Evolutionary conservation across 2,888 invertebrate genomes (phyloP).

Genomic region (Acleris sparsana): DNA sequence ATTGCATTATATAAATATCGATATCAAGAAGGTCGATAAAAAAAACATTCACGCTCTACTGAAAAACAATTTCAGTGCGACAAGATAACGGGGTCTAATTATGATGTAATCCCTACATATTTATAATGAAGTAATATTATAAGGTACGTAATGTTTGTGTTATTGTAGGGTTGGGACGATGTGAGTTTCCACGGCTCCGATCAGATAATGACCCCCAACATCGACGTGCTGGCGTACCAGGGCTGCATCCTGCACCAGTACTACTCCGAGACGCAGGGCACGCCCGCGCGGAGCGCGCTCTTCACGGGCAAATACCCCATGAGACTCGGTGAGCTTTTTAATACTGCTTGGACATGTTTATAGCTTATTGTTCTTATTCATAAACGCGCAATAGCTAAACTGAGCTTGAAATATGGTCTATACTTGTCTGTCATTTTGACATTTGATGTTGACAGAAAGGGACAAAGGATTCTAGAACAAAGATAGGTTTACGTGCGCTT

Average conservation of each 20-base stretch:
- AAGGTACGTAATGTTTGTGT: background rate
- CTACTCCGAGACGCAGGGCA: conserved; percentile 90
- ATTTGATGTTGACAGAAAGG: background rate
- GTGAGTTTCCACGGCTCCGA: conserved; percentile 92
- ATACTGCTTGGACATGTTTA: conserved; percentile 15
- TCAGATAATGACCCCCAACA: conserved; percentile 93
- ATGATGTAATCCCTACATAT: too few species aligned
- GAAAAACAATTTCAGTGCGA: too few species aligned
- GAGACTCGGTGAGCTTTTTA: conserved; percentile 83
- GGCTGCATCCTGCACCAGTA: conserved; percentile 91
- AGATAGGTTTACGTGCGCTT: too few species aligned
- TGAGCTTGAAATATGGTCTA: background rate
- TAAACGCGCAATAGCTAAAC: background rate
- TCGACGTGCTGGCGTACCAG: conserved; percentile 91
- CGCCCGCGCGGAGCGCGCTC: conserved; percentile 89
- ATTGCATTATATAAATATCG: too few species aligned
- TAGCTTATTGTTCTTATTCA: background rate
- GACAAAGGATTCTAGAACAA: too few species aligned
- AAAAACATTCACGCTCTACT: too few species aligned
- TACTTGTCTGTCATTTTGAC: background rate
- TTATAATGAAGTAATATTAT: too few species aligned
- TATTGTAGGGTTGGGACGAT: conserved; percentile 92
- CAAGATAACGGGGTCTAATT: too few species aligned
- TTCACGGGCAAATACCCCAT: conserved; percentile 93
- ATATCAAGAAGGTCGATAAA: too few species aligned